Conservation (phyloP, 2,888 invertebrate genomes). For the Chydorus sphaericus region DNA sequence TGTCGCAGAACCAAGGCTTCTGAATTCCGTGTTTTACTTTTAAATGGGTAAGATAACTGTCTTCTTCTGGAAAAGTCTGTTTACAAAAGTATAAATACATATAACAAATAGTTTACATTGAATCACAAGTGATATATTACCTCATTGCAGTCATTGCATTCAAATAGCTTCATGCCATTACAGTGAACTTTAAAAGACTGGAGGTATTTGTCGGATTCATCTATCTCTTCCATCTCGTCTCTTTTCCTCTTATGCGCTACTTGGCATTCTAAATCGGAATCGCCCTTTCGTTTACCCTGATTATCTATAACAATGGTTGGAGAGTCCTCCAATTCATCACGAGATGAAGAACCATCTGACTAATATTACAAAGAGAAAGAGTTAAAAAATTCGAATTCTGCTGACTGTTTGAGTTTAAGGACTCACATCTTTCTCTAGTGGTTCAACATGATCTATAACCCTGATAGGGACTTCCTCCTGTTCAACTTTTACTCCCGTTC, state of each 20-base stretch:
- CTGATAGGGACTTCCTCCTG: not conserved
- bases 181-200: not conserved
- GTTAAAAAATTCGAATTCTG: no score
- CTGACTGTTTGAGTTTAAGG: no score
- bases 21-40: not conserved
- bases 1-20: not conserved
- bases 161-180: not conserved
- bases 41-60: not conserved
- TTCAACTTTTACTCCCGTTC: not conserved
- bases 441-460: not conserved
- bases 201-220: not conserved
- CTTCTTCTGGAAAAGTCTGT: not conserved
- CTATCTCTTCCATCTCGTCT: not conserved
- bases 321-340: no score
- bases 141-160: not conserved
- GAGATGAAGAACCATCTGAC: not conserved
- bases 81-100: not conserved
- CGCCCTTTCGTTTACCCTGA: no score
- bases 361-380: no score
- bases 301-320: no score
- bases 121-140: not conserved
- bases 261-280: no score
- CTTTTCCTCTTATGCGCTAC: not conserved
- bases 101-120: not conserved
- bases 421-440: no score